Conservation (phyloP, 2,113 vertebrate genomes). For the Cryptomyrus ogoouensis region DNA sequence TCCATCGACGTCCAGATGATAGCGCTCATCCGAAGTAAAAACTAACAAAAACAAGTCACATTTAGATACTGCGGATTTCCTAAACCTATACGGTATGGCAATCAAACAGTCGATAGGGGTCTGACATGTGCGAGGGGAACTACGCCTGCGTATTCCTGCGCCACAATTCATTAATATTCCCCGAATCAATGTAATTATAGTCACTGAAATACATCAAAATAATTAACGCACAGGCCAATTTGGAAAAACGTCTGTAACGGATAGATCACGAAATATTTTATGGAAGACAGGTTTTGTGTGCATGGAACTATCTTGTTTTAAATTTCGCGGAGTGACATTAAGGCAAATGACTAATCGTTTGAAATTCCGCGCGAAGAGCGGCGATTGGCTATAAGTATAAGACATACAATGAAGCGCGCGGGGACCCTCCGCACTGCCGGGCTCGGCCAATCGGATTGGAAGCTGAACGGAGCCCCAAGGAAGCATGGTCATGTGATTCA, state of each 20-base stretch:
- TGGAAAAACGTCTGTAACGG: neutral
- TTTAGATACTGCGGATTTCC: neutral
- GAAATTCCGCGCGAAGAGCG: constrained; percentile 66
- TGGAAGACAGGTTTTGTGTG: too few relatives aligned
- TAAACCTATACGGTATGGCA: neutral
- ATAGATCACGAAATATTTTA: neutral
- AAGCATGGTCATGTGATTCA: neutral
- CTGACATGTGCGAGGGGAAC: neutral
- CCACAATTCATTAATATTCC: constrained; percentile 15
- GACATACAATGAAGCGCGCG: constrained; percentile 11
- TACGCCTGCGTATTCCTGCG: constrained; percentile 47
- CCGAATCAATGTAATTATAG: neutral
- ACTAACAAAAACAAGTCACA: neutral
- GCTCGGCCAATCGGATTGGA: neutral
- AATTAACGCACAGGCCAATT: neutral
- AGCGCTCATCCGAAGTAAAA: constrained; percentile 19
- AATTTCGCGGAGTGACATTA: constrained; percentile 38
- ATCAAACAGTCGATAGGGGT: neutral
- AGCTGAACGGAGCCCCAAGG: constrained; percentile 48
- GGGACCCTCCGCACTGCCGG: neutral
- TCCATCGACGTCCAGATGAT: constrained; percentile 40
- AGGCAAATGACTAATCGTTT: constrained; percentile 45
- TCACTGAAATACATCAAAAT: neutral
- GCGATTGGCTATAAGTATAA: constrained; percentile 52
- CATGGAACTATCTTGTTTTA: constrained; percentile 57